These are phyloP conservation scores for Jordanella pulchra DNA, from an alignment of 2,797 vertebrate species.

Conservation along the genomic window DNA sequence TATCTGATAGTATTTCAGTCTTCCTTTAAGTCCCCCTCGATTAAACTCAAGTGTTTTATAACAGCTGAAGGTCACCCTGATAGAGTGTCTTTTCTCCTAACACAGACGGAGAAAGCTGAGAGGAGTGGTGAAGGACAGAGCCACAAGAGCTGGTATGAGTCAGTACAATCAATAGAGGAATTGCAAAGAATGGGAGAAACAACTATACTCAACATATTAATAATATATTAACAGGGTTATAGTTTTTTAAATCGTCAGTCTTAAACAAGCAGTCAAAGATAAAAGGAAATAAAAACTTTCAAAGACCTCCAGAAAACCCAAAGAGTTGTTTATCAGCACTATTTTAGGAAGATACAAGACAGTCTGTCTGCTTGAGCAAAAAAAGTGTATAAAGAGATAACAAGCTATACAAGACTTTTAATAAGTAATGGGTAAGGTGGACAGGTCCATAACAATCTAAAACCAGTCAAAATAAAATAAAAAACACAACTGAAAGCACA, in stretches of 20 bases:
- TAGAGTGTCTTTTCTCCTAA: conserved; percentile 8
- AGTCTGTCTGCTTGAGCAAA: background rate
- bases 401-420: too few relatives aligned
- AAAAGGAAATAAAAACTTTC: background rate
- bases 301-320: background rate
- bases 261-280: background rate
- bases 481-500: too few relatives aligned
- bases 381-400: background rate
- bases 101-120: conserved; percentile 14
- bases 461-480: too few relatives aligned
- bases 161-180: conserved; percentile 1
- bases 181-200: background rate
- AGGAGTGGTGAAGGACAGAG: conserved; percentile 4
- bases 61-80: conserved; percentile 23
- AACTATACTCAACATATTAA: background rate
- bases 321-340: too few relatives aligned
- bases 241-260: background rate
- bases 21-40: conserved; percentile 3
- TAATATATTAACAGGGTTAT: background rate
- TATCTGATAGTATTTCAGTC: conserved; percentile 18
- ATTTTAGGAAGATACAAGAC: too few relatives aligned
- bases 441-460: too few relatives aligned
- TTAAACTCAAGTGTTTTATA: conserved; percentile 16
- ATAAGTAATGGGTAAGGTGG: too few relatives aligned
- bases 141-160: conserved; percentile 6